A percentile compares a stretch with the other conserved stretches of the same genome.
Conservation (phyloP, 2,888 invertebrate species). For the Trachelus troglodyta region DNA sequence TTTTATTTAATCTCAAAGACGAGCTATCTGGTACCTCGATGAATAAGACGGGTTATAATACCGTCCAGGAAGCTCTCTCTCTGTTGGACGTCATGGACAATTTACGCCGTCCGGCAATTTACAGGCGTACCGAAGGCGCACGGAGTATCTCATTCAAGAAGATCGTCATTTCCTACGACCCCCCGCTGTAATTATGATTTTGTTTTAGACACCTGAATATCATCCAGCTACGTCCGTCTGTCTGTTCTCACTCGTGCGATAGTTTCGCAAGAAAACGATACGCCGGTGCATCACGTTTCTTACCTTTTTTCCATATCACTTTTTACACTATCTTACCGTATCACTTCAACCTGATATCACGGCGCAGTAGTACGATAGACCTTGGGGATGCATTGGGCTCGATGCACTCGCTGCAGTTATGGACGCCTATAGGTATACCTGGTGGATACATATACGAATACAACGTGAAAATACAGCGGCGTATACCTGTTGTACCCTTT, state of each 20-base stretch:
- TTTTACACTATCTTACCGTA: neutral
- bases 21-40: neutral
- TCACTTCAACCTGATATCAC: neutral
- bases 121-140: neutral
- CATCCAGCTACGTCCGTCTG: neutral
- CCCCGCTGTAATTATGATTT: conserved; percentile 4
- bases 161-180: neutral
- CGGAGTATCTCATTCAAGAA: neutral
- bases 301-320: neutral
- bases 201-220: conserved; percentile 3
- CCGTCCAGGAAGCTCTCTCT: neutral
- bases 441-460: neutral
- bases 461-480: neutral
- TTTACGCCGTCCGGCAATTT: neutral
- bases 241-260: neutral
- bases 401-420: neutral
- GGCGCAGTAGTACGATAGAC: neutral
- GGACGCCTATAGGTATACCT: neutral
- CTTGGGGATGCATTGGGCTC: neutral
- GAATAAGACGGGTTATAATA: neutral
- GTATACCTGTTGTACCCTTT: neutral
- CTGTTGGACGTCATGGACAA: conserved; percentile 2
- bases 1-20: neutral
- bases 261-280: neutral
- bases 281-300: neutral